A percentile compares a stretch with the other conserved stretches of the same genome.
These are phyloP conservation scores for Petrocephalus zakoni DNA, from an alignment of 2,113 vertebrate genomes.

Conservation along the genomic window DNA sequence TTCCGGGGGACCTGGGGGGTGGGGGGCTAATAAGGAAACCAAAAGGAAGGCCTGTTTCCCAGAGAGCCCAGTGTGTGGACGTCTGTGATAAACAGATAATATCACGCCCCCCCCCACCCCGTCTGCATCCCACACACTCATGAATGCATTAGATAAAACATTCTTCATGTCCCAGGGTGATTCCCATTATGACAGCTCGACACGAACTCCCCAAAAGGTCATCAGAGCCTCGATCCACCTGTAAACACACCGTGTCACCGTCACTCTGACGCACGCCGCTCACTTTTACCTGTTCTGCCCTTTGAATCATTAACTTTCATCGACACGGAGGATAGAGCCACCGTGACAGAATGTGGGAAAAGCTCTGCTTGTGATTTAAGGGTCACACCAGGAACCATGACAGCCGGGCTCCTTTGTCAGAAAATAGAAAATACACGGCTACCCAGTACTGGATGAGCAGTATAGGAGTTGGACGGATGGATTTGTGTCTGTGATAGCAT, in stretches of 20 bases:
- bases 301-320: slow-evolving; percentile 4
- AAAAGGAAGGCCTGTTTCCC: slow-evolving; percentile 9
- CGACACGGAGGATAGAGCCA: background rate
- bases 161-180: background rate
- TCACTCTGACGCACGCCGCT: background rate
- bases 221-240: background rate
- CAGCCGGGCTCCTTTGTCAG: background rate
- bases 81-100: slow-evolving; percentile 1
- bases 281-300: background rate
- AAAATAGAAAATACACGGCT: background rate
- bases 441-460: background rate
- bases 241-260: background rate
- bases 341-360: background rate
- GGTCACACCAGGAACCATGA: background rate
- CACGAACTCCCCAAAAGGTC: background rate
- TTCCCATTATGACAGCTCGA: background rate
- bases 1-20: background rate
- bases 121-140: background rate
- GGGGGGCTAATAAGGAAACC: background rate
- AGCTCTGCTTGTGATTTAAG: background rate
- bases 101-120: background rate
- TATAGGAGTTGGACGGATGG: background rate
- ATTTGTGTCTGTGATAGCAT: background rate
- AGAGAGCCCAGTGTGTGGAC: background rate
- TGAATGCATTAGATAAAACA: background rate